Evolutionary conservation across 2,888 invertebrate genomes (phyloP), one percentile per base, ranked within the genome.

Genomic region (Leptogaster cylindrica): DNA sequence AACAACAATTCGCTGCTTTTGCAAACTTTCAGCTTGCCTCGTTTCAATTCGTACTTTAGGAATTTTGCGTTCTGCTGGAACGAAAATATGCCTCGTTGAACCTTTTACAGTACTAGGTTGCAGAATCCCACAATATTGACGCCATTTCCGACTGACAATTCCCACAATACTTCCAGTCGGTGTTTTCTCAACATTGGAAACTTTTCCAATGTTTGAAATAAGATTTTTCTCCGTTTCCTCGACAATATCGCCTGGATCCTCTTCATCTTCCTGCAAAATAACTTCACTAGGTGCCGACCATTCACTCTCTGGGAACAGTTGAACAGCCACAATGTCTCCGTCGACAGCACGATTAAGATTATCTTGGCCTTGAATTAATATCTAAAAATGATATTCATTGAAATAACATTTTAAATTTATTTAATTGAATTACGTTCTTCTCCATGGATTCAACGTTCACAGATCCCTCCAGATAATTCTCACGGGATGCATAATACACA

Each of bases 1-100:
- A 0, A 98, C 97, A 10, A 99, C 89, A 50, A 99, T 92, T 68
- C 97, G 87, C 77, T 97, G 94, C 31, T 88, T 87, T 14, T 86
- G 86, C 65, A 97, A 82, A 68, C 87, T 83, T 65, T 90, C 91
- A 1, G 93, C 89, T 81, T 97, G 97, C 1, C 97, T 85, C 0
- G 97, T 98, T 81, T 99, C 97, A 63, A 99, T 95, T 27, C 97
- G 86, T 44, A 99, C 92, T 79, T 95, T 92, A 0, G 99, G 98
- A 68, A 98, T 92, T 72, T 92, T 89, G 69, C 90, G 88, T 77
- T 99, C 97, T 0, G 97, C 94, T 18, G 99, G 97, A 1, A 95
- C 87, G 82, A 99, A 98, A 2, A 98, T 82, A 77, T 97, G 97
- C 18, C 91, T 85, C 0, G 85, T 84, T 0, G 87, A 86, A 44